Evolutionary conservation across 23 tunicate species (phyloP), one percentile per base, ranked within the genome.

Genomic region (Styela plicata): DNA sequence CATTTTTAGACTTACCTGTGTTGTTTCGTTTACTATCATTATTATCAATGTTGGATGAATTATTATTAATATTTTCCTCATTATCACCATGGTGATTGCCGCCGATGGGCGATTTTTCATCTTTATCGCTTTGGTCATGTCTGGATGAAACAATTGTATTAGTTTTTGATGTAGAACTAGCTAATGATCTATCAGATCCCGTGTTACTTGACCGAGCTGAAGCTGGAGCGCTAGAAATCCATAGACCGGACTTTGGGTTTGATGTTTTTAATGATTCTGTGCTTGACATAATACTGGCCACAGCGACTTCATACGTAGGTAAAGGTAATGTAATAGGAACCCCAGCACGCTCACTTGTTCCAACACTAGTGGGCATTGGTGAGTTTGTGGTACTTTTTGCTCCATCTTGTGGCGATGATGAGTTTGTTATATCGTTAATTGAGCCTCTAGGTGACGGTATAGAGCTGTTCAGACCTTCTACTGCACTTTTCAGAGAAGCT

Each of bases 291-390:
- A 44, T 44, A 44, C 13, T 44, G 7, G 57, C 7, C 57, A 44
- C 57, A 5, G 57, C 57, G 7, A 66, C 70, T 66, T 66, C 70
- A 27, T 66, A 66, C 7, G 30, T 66, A 24, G 70, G 70, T 18
- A 66, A 66, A 24, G 70, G 70, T 66, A 66, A 66, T 27, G 70
- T 66, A 10, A 66, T 66, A 7, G 70, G 70, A 66, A 66, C 31
- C 17, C 17, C 17, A 18, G 64, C 18, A 66, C 10, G 57, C 57
- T 44, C 57, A 44, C 57, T 44, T 44, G 10, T 44, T 44, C 13
- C 13, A 13, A 5, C 57, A 44, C 57, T 44, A 44, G 57, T 7
- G 7, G 57, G 57, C 13, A 13, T 44, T 7, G 57, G 57, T 5
- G 57, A 44, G 7, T 44, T 13, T 44, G 57, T 44, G 10, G 13